Percentiles rank a stretch among this genome's conserved stretches.
Conservation (phyloP, 2,888 invertebrate genomes). For the Petrophora chlorosata region DNA sequence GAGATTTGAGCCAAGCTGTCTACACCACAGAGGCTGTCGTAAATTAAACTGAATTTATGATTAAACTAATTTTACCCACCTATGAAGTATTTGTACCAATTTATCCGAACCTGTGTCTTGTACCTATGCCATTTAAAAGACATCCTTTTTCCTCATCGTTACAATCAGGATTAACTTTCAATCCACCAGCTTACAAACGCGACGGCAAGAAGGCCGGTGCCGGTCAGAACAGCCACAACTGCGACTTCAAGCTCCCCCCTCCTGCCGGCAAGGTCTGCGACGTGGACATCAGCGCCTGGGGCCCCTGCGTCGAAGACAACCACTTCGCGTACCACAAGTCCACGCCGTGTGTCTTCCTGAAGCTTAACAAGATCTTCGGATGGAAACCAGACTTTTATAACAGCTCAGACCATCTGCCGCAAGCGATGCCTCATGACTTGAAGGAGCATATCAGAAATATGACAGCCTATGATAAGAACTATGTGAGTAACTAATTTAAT, state of each 20-base stretch:
- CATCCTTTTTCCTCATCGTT: no score
- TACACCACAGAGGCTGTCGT: no score
- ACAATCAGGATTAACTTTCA: no score
- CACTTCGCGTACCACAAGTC: slow-evolving; percentile 96
- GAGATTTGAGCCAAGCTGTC: no score
- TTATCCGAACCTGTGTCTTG: no score
- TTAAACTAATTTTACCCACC: no score
- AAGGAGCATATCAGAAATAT: slow-evolving; percentile 86
- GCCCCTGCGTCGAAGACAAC: slow-evolving; percentile 92
- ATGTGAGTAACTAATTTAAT: slow-evolving; percentile 53
- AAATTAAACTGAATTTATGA: no score
- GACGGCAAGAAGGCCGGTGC: slow-evolving; percentile 88
- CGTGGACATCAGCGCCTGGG: slow-evolving; percentile 92
- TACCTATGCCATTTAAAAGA: no score
- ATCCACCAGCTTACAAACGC: slow-evolving; percentile 88
- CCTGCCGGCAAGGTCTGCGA: slow-evolving; percentile 92
- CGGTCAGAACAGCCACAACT: slow-evolving; percentile 90
- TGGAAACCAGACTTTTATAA: slow-evolving; percentile 95
- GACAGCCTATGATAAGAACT: slow-evolving; percentile 74
- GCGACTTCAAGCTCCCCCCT: slow-evolving; percentile 88
- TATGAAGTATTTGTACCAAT: no score
- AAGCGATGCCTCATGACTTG: slow-evolving; percentile 88
- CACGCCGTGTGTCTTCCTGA: slow-evolving; percentile 96
- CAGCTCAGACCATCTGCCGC: slow-evolving; percentile 86
- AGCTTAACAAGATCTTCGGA: slow-evolving; percentile 96